These are phyloP conservation scores for Coelogynopora nodosa DNA, from an alignment of 2,888 invertebrate genomes.

Conservation along the genomic window DNA sequence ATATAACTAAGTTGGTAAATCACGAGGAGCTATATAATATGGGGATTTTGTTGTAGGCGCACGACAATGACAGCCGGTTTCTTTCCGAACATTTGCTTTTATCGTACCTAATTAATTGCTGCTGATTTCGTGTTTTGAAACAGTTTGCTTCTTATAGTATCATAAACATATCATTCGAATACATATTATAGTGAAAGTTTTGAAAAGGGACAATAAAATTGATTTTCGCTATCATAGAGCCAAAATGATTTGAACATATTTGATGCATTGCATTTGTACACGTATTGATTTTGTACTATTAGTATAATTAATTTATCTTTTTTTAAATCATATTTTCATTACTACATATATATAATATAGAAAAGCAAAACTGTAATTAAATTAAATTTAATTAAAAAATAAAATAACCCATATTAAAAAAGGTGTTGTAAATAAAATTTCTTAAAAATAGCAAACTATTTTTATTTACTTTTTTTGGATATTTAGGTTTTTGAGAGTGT, in stretches of 20 bases:
- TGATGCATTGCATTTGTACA: background rate
- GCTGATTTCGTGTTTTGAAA: background rate
- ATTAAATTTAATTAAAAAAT: no score
- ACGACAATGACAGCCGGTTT: background rate
- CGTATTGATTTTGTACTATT: background rate
- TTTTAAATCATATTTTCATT: no score
- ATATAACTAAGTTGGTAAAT: background rate
- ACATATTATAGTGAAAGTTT: background rate
- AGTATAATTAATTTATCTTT: background rate
- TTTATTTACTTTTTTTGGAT: no score
- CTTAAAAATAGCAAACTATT: no score
- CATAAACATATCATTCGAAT: background rate
- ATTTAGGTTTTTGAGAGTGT: no score
- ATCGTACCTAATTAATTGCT: background rate
- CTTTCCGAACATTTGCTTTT: background rate
- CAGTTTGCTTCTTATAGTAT: background rate
- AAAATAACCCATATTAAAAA: no score
- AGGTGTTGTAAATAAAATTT: no score
- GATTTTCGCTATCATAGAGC: background rate
- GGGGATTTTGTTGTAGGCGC: background rate
- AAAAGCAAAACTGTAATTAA: no score
- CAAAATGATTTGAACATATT: no score
- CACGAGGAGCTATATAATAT: background rate
- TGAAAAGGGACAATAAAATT: background rate
- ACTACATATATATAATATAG: no score